Percentiles rank a stretch among this genome's conserved stretches.
phyloP scores from a whole-genome alignment of 2,113 vertebrate genomes.

The Amazona guildingii region DNA sequence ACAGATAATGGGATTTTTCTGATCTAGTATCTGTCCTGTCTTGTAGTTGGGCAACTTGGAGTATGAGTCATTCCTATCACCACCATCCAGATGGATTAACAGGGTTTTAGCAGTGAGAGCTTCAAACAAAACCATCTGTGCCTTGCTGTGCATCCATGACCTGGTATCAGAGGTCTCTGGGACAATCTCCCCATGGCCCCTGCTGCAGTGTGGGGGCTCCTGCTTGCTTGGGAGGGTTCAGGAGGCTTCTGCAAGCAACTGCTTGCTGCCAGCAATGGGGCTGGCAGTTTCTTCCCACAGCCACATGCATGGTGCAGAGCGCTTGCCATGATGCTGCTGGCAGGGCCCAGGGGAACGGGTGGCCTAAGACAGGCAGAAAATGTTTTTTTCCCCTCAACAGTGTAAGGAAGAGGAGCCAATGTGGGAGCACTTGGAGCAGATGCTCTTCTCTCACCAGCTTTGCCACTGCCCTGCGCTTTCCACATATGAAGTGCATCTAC shows the following conservation, averaged over 20 bases:
- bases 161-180: background rate
- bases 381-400: background rate
- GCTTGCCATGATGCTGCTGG: background rate
- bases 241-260: background rate
- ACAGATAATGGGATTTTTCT: background rate
- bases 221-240: background rate
- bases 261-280: background rate
- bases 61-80: background rate
- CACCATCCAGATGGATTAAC: background rate
- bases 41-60: background rate
- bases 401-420: background rate
- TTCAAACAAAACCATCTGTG: background rate
- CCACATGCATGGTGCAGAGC: background rate
- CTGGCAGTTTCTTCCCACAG: background rate
- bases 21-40: background rate
- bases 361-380: background rate
- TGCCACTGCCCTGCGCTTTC: background rate
- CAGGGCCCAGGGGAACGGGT: background rate
- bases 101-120: background rate
- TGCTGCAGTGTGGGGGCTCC: accelerated
- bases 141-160: background rate
- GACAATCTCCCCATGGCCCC: background rate
- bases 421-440: background rate
- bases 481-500: background rate
- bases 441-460: background rate